phyloP scores from a whole-genome alignment of 2,797 vertebrate genomes.

The Premnoplex brunnescens region DNA sequence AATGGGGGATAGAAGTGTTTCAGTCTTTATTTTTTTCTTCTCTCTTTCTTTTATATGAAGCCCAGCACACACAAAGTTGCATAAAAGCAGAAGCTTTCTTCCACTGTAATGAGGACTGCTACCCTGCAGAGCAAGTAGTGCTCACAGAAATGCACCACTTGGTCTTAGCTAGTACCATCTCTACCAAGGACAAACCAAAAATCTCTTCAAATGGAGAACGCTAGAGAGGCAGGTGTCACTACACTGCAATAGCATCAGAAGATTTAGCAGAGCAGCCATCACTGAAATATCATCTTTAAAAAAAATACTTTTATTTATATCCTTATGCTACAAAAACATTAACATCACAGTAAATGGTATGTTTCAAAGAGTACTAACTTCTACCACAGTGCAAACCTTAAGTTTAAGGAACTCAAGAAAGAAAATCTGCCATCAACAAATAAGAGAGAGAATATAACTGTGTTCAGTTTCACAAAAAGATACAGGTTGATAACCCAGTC shows the following conservation, averaged over 20 bases:
- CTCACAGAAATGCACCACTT: neutral
- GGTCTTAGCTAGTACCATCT: neutral
- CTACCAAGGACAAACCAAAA: neutral
- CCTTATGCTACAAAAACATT: neutral
- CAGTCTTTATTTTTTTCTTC: neutral
- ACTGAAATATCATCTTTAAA: neutral
- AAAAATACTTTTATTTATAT: neutral
- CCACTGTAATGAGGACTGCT: neutral
- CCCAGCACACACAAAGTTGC: neutral
- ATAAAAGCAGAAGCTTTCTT: neutral
- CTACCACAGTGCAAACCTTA: neutral
- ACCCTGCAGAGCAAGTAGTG: neutral
- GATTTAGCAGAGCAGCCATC: neutral
- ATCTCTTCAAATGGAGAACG: neutral
- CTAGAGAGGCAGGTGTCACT: neutral
- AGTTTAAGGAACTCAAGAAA: neutral
- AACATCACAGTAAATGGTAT: accelerated
- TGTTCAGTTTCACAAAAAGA: neutral
- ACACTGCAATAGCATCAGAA: neutral
- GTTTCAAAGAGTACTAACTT: neutral
- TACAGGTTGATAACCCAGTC: neutral
- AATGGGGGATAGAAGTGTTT: neutral
- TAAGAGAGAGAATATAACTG: neutral
- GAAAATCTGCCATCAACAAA: neutral
- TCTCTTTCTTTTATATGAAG: neutral